Evolutionary conservation across 2,797 vertebrate species (phyloP), one percentile per base, ranked within the genome.

Genomic region (Periophthalmus magnuspinnatus): DNA sequence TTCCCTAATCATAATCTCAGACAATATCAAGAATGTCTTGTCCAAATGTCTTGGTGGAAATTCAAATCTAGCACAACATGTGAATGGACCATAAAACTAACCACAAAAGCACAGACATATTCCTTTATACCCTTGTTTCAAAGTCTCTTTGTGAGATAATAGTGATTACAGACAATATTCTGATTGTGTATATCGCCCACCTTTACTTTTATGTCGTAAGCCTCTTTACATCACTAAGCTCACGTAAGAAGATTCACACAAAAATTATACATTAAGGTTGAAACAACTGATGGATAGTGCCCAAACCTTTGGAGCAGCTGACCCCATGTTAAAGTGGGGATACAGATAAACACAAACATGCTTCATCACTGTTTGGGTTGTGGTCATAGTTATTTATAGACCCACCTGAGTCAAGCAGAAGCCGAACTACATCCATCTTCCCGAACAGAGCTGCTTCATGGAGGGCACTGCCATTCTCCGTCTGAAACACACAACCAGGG

Each of bases 391-490:
- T 64, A 81, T 85, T 82, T 80, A 66, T 72, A 77, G 71, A 84
- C 88, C 72, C 91, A 99, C 97, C 97, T 95, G 96, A 95, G 92
- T 98, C 94, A 70, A 99, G 93, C 67, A 99, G 93, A 86, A 99
- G 91, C 71, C 94, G 94, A 71, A 98, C 97, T 80, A 99, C 96
- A 87, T 98, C 96, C 93, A 96, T 96, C 90, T 98, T 98, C 83
- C 97, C 96, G 86, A 95, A 99, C 3, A 99, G 94, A 69, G 96
- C 95, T 62, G 97, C 97, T 88, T 99, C 97, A 7, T 99, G 97
- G 62, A 99, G 94, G 65, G 97, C 96, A 57, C 96, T 98, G 76
- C 97, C 97, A 84, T 98, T 98, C 93, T 98, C 97, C 45, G 96
- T 98, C 97, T 99, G 83, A 50, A 83, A 55, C 22, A 75, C 34